Evolutionary conservation across 2,797 vertebrate species (phyloP).

Genomic region (Antennarius maculatus): DNA sequence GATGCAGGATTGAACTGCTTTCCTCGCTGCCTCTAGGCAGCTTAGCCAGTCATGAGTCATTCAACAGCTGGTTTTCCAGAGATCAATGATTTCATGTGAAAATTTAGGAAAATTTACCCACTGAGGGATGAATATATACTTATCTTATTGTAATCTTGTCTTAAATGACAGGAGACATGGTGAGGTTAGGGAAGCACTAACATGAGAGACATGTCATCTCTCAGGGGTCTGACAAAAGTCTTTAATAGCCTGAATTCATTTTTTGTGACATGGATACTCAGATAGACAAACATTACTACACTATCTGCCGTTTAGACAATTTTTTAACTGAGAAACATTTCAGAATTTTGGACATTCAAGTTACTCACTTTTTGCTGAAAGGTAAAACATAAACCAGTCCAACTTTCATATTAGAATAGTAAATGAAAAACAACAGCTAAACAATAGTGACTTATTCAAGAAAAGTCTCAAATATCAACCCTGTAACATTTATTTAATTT

Average conservation of each 20-base stretch:
- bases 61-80: conserved; percentile 63
- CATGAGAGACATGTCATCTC: conserved; percentile 53
- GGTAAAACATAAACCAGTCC: neutral
- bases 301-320: conserved; percentile 7
- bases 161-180: conserved; percentile 62
- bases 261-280: conserved; percentile 32
- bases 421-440: neutral
- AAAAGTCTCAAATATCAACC: neutral
- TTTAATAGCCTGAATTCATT: conserved; percentile 27
- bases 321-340: conserved; percentile 6
- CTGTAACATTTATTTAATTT: too few species aligned
- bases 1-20: conserved; percentile 56
- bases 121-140: too few species aligned
- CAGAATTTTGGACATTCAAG: neutral
- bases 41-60: conserved; percentile 69
- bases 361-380: neutral
- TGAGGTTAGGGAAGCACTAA: conserved; percentile 57
- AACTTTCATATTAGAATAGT: neutral
- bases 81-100: conserved; percentile 70
- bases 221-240: conserved; percentile 43
- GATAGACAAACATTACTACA: conserved; percentile 29
- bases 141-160: neutral
- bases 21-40: conserved; percentile 43
- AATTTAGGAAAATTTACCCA: neutral
- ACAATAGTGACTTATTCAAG: too few species aligned